A percentile compares a stretch with the other conserved stretches of the same genome.
These are phyloP conservation scores for Dioctria linearis DNA, from an alignment of 2,888 invertebrate genomes.

Conservation along the genomic window DNA sequence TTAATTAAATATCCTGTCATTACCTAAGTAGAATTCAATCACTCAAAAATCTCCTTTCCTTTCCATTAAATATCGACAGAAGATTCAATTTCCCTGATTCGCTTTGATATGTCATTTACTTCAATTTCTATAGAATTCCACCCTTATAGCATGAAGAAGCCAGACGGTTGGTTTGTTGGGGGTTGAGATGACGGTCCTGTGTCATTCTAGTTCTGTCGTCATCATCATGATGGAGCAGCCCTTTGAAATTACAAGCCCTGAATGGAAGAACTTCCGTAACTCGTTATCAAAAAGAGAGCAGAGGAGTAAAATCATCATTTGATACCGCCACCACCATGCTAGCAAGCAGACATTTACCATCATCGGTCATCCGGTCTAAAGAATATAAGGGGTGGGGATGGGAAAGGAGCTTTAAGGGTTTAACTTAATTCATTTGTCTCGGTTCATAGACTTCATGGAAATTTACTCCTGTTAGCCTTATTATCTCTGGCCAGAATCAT, in stretches of 20 bases:
- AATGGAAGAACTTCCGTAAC: slow-evolving; percentile 40
- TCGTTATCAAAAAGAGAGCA: slow-evolving; percentile 39
- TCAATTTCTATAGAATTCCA: slow-evolving; percentile 17
- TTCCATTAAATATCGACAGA: slow-evolving; percentile 48
- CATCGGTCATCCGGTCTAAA: neutral
- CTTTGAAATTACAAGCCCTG: slow-evolving; percentile 32
- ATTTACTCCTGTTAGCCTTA: slow-evolving; percentile 23
- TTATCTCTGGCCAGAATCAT: slow-evolving; percentile 14
- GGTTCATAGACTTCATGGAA: slow-evolving; percentile 15
- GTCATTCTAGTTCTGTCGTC: too few relatives aligned
- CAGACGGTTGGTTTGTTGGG: too few relatives aligned
- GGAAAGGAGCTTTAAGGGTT: neutral
- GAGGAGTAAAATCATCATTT: neutral
- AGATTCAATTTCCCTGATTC: slow-evolving; percentile 47
- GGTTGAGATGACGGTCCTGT: too few relatives aligned
- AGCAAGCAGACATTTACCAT: neutral
- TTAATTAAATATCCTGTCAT: slow-evolving; percentile 39
- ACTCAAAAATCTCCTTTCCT: slow-evolving; percentile 38
- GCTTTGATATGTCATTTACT: slow-evolving; percentile 42
- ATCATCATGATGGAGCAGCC: too few relatives aligned
- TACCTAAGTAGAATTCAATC: slow-evolving; percentile 44
- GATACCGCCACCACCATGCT: neutral
- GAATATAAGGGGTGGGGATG: neutral
- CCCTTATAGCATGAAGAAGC: neutral
- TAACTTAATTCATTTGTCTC: slow-evolving; percentile 38